Base-by-base conservation (phyloP, 2,113 vertebrate genomes). In the Osmerus mordax region DNA sequence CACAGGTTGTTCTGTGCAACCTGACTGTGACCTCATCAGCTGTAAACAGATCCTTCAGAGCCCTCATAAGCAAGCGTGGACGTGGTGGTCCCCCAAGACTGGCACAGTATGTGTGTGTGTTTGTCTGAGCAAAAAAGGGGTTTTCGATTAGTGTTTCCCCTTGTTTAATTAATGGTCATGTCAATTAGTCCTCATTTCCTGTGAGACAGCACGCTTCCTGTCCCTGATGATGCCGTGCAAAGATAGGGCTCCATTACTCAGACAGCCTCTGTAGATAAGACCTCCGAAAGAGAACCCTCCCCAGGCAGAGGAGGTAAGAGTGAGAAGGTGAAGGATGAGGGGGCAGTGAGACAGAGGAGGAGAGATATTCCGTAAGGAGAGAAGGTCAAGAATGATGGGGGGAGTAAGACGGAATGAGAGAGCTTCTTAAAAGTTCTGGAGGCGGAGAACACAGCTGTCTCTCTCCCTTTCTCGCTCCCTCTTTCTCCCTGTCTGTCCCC, bases 1-100 rank as follows among this genome's bases (percentile, higher is more conserved):
- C 15, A 25, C 74, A 77, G 14, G 64, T 62, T 82, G 79, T 70
- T 78, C 67, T 68, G 61, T 55, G 70, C 82, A 87, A 77, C 79
- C 78, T 80, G 79, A 82, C 77, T 75, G 41, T 86, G 84, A 87
- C 73, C 84, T 86, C 83, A 79, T 88, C 82, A 87, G 65, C 21
- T 56, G 16, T 58, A 83, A 79, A 72, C 80, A 80, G 80, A 79
- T 69, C 65, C 29, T 81, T 77, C 75, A 25, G 70, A 60, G 58
- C 16, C 70, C 68, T 55, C n/a, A 59, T 70, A 29, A 71, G 28
- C 7, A 32, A 14, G 1, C 23, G 67, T 21, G 13, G n/a, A 21
- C 19, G 28, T 18, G 55, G 70, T 56, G 1, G 70, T 82, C 82
- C 47, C 47, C 2, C 41, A 12, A 19, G 28, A 21, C 36, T 47